Percentiles rank a stretch among this genome's conserved stretches.
Conservation (phyloP, 2,888 invertebrate genomes). For the Molorchus minor region DNA sequence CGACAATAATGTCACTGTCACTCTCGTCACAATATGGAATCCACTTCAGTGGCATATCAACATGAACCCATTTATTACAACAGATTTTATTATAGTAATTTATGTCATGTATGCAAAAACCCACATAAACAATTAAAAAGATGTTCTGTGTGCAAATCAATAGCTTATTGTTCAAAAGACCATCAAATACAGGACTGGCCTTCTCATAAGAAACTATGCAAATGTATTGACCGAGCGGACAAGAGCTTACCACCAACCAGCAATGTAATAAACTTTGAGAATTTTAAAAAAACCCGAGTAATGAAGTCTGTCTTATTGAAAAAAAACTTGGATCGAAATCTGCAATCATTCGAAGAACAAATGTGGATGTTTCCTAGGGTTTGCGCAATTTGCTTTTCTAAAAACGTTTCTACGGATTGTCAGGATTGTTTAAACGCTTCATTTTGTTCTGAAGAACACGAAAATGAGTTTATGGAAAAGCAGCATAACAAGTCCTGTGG, state of each 20-base stretch:
- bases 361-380: slow-evolving; percentile 53
- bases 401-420: slow-evolving; percentile 40
- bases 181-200: slow-evolving; percentile 85
- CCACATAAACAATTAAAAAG: slow-evolving; percentile 51
- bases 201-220: slow-evolving; percentile 73
- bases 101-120: slow-evolving; percentile 49
- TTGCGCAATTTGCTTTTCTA: slow-evolving; percentile 49
- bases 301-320: slow-evolving; percentile 39
- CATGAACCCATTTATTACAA: background rate
- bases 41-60: no score
- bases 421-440: slow-evolving; percentile 43
- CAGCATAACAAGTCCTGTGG: slow-evolving; percentile 44
- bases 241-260: background rate
- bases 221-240: slow-evolving; percentile 35
- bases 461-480: slow-evolving; percentile 21
- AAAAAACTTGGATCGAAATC: slow-evolving; percentile 40
- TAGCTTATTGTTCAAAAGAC: slow-evolving; percentile 80
- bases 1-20: no score
- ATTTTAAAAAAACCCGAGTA: slow-evolving; percentile 28
- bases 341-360: slow-evolving; percentile 47
- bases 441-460: slow-evolving; percentile 47
- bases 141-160: slow-evolving; percentile 77
- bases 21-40: no score
- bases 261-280: slow-evolving; percentile 27
- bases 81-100: slow-evolving; percentile 38